phyloP scores from a whole-genome alignment of 1,140 invertebrate species.

The Xylocopa sonorina region DNA sequence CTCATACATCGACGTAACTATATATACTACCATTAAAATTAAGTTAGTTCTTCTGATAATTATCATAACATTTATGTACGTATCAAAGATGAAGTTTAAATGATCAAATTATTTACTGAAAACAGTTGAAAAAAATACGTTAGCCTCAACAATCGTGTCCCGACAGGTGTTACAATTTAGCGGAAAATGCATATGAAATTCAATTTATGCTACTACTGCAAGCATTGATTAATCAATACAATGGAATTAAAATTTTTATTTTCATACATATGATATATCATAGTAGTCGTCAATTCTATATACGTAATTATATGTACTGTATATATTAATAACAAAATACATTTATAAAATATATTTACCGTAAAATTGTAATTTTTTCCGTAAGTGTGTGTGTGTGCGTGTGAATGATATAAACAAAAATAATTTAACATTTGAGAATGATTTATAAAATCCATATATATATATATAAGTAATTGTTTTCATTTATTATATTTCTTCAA shows the following conservation, averaged over 20 bases:
- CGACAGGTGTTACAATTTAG: conserved; percentile 2
- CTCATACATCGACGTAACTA: not conserved
- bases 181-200: not conserved
- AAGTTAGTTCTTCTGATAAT: not conserved
- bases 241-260: not conserved
- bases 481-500: not conserved
- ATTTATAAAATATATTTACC: no score
- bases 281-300: no score
- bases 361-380: not conserved
- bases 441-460: not conserved
- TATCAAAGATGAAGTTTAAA: not conserved
- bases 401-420: not conserved
- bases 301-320: not conserved
- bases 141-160: not conserved
- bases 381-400: no score
- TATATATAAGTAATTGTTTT: not conserved
- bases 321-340: not conserved
- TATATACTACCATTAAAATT: not conserved
- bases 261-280: not conserved
- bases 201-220: not conserved
- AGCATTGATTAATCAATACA: not conserved
- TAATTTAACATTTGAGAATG: not conserved
- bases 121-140: not conserved
- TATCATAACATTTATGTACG: not conserved
- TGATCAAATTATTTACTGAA: not conserved